Conservation (phyloP, 2,113 vertebrate genomes). For the Rhabdomys dilectus region DNA sequence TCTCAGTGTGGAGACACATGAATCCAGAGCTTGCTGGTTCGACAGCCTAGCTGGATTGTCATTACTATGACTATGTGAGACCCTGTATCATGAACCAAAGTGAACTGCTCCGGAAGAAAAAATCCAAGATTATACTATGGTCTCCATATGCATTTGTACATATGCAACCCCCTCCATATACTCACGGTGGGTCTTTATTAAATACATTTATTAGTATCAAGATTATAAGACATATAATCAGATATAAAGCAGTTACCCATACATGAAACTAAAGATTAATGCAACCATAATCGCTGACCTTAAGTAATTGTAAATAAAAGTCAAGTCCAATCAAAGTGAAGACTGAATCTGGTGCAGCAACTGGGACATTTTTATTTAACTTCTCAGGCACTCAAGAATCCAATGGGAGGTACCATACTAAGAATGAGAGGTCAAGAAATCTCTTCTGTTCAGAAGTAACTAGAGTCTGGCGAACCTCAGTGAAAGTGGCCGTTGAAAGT, state of each 20-base stretch:
- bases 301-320: not conserved
- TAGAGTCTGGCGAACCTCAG: not conserved
- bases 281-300: not conserved
- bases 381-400: not conserved
- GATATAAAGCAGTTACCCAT: not conserved
- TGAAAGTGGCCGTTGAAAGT: not conserved
- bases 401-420: not conserved
- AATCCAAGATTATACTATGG: not conserved
- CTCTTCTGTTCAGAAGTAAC: not conserved
- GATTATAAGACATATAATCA: not conserved
- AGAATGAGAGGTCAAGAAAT: conserved; percentile 41
- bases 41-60: not conserved
- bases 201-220: not conserved
- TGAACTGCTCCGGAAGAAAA: not conserved
- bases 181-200: not conserved
- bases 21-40: not conserved
- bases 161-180: not conserved
- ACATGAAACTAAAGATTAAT: not conserved
- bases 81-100: not conserved
- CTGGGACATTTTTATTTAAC: not conserved
- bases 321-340: not conserved
- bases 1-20: not conserved
- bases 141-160: not conserved
- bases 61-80: not conserved
- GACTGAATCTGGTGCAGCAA: not conserved